Conservation (phyloP, 2,888 invertebrate genomes). For the Chalcosyrphus nemorum region DNA sequence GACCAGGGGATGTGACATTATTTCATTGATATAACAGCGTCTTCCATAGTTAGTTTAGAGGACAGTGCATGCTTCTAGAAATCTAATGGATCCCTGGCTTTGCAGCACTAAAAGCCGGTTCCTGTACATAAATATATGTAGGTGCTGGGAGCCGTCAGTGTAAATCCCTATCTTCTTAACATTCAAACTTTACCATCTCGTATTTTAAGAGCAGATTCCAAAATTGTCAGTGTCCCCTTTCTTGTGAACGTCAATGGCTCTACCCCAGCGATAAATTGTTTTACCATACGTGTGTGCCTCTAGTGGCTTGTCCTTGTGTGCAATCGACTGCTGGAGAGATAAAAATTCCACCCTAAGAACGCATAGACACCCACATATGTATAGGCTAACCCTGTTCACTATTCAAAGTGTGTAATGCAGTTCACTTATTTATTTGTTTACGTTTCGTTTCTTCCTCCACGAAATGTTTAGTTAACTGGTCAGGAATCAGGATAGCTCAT, state of each 20-base stretch:
- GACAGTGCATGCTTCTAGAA: too few relatives aligned
- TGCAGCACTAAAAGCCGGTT: too few relatives aligned
- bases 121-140: too few relatives aligned
- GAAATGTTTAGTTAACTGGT: slow-evolving; percentile 32
- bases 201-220: too few relatives aligned
- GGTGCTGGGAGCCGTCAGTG: too few relatives aligned
- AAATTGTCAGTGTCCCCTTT: background rate
- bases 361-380: background rate
- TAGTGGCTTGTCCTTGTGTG: slow-evolving; percentile 9
- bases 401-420: slow-evolving; percentile 19
- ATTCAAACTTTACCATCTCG: too few relatives aligned
- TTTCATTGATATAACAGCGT: too few relatives aligned
- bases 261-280: background rate
- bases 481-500: slow-evolving; percentile 24
- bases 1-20: too few relatives aligned
- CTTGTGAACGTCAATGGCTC: background rate
- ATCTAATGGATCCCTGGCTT: too few relatives aligned
- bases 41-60: too few relatives aligned
- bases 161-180: too few relatives aligned
- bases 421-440: slow-evolving; percentile 39
- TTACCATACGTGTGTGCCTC: background rate
- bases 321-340: background rate
- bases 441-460: background rate
- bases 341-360: slow-evolving; percentile 2
- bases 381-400: background rate